These are phyloP conservation scores for Papilio machaon DNA, from an alignment of 1,140 invertebrate genomes.

Conservation along the genomic window DNA sequence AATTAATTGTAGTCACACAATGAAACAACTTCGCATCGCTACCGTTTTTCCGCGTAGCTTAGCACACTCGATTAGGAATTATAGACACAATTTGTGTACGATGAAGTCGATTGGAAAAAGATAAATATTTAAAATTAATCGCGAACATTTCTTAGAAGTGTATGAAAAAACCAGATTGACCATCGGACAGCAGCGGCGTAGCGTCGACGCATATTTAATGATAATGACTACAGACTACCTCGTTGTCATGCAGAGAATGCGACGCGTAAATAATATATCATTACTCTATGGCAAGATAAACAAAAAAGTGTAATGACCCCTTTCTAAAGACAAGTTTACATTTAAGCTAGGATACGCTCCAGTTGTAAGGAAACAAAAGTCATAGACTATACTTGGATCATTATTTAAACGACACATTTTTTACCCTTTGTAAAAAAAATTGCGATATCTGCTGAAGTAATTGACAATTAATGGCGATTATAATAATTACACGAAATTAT, in stretches of 20 bases:
- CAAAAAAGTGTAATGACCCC: conserved; percentile 64
- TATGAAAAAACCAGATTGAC: conserved; percentile 53
- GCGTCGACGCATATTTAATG: conserved; percentile 57
- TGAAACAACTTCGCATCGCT: conserved; percentile 17
- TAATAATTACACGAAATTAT: too few species aligned
- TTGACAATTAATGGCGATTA: too few species aligned
- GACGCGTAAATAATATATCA: conserved; percentile 72
- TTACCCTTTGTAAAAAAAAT: too few species aligned
- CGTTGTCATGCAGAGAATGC: conserved; percentile 69
- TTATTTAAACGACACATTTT: background rate
- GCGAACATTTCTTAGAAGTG: conserved; percentile 39
- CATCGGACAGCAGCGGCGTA: conserved; percentile 29
- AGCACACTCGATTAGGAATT: conserved; percentile 23
- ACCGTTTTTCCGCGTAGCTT: background rate
- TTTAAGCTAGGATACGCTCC: conserved; percentile 6
- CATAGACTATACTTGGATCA: background rate
- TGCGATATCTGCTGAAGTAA: too few species aligned
- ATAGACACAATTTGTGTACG: conserved; percentile 2
- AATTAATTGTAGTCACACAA: background rate
- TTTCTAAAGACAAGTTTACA: conserved; percentile 9
- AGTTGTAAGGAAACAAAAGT: background rate
- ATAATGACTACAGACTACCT: conserved; percentile 68
- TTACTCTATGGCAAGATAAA: conserved; percentile 63
- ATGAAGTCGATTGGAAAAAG: background rate
- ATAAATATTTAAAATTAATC: conserved; percentile 37